Conservation (phyloP, 2,797 vertebrate species). For the Sebastes glaucus region DNA sequence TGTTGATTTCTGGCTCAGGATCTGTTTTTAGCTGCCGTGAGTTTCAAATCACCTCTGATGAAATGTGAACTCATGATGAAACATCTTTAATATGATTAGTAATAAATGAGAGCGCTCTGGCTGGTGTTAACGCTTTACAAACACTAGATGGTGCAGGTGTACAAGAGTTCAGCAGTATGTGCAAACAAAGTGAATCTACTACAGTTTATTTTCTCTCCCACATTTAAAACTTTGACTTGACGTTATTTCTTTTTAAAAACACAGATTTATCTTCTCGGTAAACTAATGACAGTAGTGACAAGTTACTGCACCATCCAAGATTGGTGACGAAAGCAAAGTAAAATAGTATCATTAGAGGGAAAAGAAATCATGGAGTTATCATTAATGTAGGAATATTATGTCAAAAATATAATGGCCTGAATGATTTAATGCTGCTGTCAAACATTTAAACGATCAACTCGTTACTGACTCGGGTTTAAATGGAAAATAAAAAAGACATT, state of each 20-base stretch:
- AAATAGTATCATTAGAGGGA: not conserved
- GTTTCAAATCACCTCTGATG: not conserved
- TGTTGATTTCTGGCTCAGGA: not conserved
- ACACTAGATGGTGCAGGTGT: slow-evolving; percentile 83
- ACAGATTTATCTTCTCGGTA: not conserved
- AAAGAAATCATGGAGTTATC: not conserved
- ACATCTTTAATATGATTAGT: not conserved
- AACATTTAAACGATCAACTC: not conserved
- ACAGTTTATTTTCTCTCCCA: not conserved
- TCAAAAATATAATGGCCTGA: not conserved
- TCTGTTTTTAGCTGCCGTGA: not conserved
- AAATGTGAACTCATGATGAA: not conserved
- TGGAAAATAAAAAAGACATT: not conserved
- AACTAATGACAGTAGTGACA: not conserved
- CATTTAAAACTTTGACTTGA: not conserved
- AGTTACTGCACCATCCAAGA: not conserved
- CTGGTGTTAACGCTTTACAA: not conserved
- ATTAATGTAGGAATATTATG: no score
- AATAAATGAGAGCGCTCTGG: no score
- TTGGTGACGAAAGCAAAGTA: not conserved
- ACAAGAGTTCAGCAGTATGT: slow-evolving; percentile 40
- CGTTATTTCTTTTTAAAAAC: not conserved
- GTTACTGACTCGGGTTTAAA: not conserved
- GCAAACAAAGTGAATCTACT: not conserved
- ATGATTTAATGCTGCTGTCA: not conserved